Conservation (phyloP, 2,888 invertebrate genomes). For the Leptinotarsa peninsularis region DNA sequence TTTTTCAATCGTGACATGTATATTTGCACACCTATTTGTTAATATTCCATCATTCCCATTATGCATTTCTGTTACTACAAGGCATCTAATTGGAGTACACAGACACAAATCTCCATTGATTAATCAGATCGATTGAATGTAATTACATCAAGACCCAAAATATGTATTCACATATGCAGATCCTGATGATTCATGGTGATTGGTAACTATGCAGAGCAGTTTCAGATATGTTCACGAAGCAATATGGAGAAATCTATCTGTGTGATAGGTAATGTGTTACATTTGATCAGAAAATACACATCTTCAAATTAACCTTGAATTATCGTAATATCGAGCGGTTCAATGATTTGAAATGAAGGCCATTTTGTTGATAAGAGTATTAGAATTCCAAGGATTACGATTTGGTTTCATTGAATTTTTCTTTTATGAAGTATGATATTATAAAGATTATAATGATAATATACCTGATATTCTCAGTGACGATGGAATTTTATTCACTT, state of each 20-base stretch:
- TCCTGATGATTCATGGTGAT: constrained; percentile 31
- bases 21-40: background rate
- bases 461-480: too few relatives aligned
- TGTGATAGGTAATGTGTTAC: background rate
- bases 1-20: background rate
- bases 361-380: too few relatives aligned
- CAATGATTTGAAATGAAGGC: too few relatives aligned
- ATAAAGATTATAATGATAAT: too few relatives aligned
- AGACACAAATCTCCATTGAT: constrained; percentile 38
- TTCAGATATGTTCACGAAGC: too few relatives aligned
- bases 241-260: background rate
- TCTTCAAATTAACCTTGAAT: too few relatives aligned
- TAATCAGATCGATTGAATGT: constrained; percentile 30
- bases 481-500: too few relatives aligned
- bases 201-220: constrained; percentile 13
- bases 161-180: constrained; percentile 30
- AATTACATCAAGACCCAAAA: constrained; percentile 31
- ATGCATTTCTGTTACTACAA: constrained; percentile 2
- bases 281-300: too few relatives aligned
- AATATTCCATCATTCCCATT: background rate
- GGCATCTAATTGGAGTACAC: constrained; percentile 31
- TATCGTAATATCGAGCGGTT: too few relatives aligned
- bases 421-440: too few relatives aligned
- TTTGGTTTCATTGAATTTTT: too few relatives aligned
- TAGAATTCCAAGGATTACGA: too few relatives aligned